Evolutionary conservation across 1,140 invertebrate species (phyloP).

Genomic region (Frieseomelitta varia): DNA sequence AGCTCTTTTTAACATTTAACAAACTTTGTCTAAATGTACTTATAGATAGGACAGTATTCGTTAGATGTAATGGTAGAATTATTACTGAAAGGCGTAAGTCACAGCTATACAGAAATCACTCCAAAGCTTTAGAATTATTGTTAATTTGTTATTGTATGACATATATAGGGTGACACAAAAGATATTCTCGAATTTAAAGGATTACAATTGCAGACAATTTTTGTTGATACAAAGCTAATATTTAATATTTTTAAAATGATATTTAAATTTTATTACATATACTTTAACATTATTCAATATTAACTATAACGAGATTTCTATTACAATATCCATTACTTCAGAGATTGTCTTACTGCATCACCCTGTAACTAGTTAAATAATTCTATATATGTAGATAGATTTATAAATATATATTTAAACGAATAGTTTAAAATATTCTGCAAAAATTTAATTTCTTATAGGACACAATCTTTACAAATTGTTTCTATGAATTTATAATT

Average conservation of each 20-base stretch:
- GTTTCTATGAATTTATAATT: slow-evolving; percentile 70
- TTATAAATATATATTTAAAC: slow-evolving; percentile 55
- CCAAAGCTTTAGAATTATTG: slow-evolving; percentile 80
- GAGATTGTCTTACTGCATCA: slow-evolving; percentile 62
- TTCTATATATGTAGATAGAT: slow-evolving; percentile 60
- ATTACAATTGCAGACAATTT: not conserved
- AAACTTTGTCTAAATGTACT: slow-evolving; percentile 73
- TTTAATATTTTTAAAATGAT: not conserved
- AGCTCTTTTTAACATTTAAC: slow-evolving; percentile 66
- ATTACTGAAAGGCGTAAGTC: slow-evolving; percentile 66
- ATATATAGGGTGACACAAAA: slow-evolving; percentile 61
- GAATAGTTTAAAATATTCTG: slow-evolving; percentile 53
- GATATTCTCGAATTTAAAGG: not conserved
- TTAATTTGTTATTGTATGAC: slow-evolving; percentile 73
- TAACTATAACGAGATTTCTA: not conserved
- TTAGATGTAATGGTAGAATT: slow-evolving; percentile 69
- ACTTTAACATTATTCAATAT: slow-evolving; percentile 10
- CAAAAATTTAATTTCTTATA: slow-evolving; percentile 63
- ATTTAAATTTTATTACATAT: slow-evolving; percentile 27
- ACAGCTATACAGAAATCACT: slow-evolving; percentile 73
- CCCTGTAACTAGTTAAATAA: slow-evolving; percentile 66
- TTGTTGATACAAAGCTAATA: not conserved
- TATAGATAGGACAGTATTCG: slow-evolving; percentile 80
- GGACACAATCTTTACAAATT: slow-evolving; percentile 62
- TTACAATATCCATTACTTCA: not conserved